Base-by-base conservation (phyloP, 2,888 invertebrate species). In the Drosophila diplacantha region DNA sequence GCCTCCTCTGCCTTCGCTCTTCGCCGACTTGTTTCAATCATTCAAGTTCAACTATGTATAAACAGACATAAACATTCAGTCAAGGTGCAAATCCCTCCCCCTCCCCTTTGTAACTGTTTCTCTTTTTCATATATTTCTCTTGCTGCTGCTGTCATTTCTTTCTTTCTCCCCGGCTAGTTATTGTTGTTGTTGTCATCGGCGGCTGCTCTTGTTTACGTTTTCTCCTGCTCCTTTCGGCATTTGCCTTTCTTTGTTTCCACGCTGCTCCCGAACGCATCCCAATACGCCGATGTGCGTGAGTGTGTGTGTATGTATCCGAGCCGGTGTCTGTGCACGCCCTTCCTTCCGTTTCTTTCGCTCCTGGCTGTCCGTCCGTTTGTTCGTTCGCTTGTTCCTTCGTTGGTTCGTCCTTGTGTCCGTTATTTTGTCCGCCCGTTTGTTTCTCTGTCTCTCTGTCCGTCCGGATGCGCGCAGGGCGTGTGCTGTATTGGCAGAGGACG, bases 251-350 rank as follows among this genome's bases (percentile, higher is more conserved):
- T 76, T 77, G 79, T 76, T 75, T 64, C 52, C 66, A 55, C 31
- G 57, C 66, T 65, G 57, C 66, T 65, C 60, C 29, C 62, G 64
- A 68, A 69, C 62, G 60, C 61, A 61, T 50, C 49, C 18, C 39
- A 22, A 51, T 60, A 32, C 44, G 22, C 3, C 1, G 20, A 9
- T 46, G 44, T 44, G 18, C 11, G 43, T 43, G 6, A 5, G 24
- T 3, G n/a, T 16, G 29, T 63, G 60, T 69, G 77, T 80, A 53
- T 78, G 77, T 78, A 80, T 78, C 73, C 77, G 47, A 32, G 32
- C 32, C 47, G 31, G 47, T 47, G 47, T 32, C 65, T 75, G 60
- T 69, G 57, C 32, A 64, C 56, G 61, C 51, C 39, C 41, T 26
- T 22, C 34, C 44, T 9, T 34, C 35, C 41, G 32, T 43, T 38